Conservation (phyloP, 2,888 invertebrate species). For the Lysandra coridon region DNA sequence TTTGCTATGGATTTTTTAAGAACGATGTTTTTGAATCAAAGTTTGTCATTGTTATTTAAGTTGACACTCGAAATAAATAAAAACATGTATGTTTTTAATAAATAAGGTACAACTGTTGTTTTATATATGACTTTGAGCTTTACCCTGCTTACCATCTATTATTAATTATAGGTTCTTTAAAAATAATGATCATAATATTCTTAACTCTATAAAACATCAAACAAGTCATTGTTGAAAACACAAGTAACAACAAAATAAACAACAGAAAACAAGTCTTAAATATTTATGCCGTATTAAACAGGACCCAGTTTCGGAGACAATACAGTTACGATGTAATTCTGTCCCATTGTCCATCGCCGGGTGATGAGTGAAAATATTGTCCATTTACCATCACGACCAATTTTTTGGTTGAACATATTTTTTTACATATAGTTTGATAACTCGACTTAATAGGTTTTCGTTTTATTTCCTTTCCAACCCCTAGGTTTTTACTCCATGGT, state of each 20-base stretch:
- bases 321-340: conserved; percentile 10
- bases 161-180: too few relatives aligned
- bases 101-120: too few relatives aligned
- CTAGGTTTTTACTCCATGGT: too few relatives aligned
- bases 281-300: conserved; percentile 1
- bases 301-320: background rate
- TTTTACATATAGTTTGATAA: background rate
- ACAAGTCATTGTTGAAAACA: background rate
- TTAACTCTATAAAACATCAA: background rate
- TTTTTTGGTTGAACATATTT: background rate
- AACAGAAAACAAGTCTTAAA: conserved; percentile 4
- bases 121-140: too few relatives aligned
- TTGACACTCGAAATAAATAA: too few relatives aligned
- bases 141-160: too few relatives aligned
- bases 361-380: background rate
- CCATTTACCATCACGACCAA: background rate
- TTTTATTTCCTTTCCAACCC: too few relatives aligned
- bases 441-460: too few relatives aligned
- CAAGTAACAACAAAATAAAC: background rate
- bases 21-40: background rate
- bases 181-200: background rate
- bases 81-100: too few relatives aligned
- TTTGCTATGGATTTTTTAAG: background rate
- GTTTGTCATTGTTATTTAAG: too few relatives aligned
- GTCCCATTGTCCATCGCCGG: conserved; percentile 3